These are phyloP conservation scores for Pipistrellus nathusii DNA, from an alignment of 2,797 vertebrate genomes.

Conservation along the genomic window DNA sequence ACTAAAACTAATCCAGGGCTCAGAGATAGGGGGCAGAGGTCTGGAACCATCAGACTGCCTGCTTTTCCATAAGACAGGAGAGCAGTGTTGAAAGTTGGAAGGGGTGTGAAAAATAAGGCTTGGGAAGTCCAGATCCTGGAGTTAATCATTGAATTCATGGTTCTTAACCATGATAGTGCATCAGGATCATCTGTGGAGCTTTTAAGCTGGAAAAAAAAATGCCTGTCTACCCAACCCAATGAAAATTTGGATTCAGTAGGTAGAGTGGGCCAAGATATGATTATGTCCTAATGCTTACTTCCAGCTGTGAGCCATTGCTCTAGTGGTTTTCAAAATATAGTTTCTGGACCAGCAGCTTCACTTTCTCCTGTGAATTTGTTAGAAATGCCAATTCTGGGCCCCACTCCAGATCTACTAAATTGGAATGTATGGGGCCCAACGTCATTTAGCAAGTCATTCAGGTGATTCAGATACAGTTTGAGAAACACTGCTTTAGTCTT, in stretches of 20 bases:
- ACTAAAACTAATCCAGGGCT: background rate
- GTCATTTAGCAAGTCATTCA: background rate
- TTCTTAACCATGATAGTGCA: background rate
- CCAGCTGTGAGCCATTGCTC: background rate
- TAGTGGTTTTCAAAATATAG: background rate
- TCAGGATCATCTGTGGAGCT: background rate
- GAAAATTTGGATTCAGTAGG: background rate
- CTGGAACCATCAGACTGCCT: background rate
- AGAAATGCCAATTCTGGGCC: background rate
- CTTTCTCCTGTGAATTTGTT: background rate
- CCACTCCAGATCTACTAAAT: background rate
- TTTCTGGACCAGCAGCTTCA: background rate
- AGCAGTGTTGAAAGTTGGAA: background rate
- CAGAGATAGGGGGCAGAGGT: background rate
- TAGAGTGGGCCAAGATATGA: background rate
- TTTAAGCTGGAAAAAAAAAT: background rate
- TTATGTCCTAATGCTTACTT: background rate
- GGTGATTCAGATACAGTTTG: conserved; percentile 15
- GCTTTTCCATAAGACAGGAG: background rate
- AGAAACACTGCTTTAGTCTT: background rate
- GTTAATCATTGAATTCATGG: background rate
- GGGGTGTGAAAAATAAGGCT: background rate
- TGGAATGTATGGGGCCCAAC: background rate
- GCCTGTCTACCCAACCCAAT: background rate
- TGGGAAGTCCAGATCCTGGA: background rate